Conservation (phyloP, 2,888 invertebrate genomes). For the Sinohyriopsis cumingii region DNA sequence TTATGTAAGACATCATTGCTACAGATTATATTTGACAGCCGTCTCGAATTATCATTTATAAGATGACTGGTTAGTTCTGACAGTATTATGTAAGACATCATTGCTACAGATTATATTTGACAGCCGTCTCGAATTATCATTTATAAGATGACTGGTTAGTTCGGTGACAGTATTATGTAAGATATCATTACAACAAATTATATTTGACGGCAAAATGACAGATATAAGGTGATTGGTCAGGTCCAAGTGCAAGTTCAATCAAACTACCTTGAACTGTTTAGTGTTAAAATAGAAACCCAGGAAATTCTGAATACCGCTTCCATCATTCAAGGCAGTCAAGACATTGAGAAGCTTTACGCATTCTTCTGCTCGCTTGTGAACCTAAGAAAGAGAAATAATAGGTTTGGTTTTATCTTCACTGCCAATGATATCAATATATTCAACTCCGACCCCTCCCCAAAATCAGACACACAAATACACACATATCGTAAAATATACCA, state of each 20-base stretch:
- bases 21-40: too few relatives aligned
- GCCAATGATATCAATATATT: background rate
- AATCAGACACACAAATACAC: background rate
- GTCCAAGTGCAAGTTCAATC: background rate
- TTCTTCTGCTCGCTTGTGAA: slow-evolving; percentile 75
- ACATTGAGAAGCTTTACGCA: slow-evolving; percentile 74
- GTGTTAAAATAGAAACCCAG: slow-evolving; percentile 71
- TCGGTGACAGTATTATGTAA: too few relatives aligned
- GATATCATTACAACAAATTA: too few relatives aligned
- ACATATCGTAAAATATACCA: background rate
- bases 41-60: background rate
- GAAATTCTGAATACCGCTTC: slow-evolving; percentile 74
- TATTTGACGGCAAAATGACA: background rate
- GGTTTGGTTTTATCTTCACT: background rate
- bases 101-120: too few relatives aligned
- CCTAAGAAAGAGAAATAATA: slow-evolving; percentile 63
- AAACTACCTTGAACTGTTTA: slow-evolving; percentile 69
- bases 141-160: too few relatives aligned
- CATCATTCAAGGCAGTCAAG: slow-evolving; percentile 74
- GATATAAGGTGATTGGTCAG: background rate
- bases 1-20: too few relatives aligned
- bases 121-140: too few relatives aligned
- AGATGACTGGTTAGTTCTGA: too few relatives aligned
- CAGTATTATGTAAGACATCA: too few relatives aligned
- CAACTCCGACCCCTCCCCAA: background rate